Evolutionary conservation across 1,140 invertebrate species (phyloP).

Genomic region (Micrasema minimum): DNA sequence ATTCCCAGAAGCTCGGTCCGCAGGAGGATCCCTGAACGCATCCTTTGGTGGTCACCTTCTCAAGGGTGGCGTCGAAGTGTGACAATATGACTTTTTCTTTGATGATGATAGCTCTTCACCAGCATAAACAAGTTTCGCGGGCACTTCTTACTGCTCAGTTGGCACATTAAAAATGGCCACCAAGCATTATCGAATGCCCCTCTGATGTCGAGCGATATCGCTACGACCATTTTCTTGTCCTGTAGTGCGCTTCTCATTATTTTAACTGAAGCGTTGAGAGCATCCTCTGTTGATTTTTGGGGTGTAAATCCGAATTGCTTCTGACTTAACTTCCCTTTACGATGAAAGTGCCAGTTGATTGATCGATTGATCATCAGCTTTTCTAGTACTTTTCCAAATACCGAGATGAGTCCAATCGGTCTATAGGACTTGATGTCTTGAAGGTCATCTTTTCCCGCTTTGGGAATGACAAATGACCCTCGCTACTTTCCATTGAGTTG

Average conservation of each 20-base stretch:
- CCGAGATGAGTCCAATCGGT: slow-evolving; percentile 14
- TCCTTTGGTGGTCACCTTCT: not conserved
- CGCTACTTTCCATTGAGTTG: not conserved
- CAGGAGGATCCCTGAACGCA: slow-evolving; percentile 12
- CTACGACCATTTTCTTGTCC: not conserved
- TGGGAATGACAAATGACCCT: slow-evolving; percentile 11
- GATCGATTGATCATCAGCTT: not conserved
- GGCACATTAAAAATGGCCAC: slow-evolving; percentile 45
- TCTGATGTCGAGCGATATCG: slow-evolving; percentile 53
- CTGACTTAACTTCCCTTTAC: not conserved
- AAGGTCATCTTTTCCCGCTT: not conserved
- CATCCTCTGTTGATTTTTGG: slow-evolving; percentile 12
- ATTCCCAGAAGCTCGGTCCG: slow-evolving; percentile 6
- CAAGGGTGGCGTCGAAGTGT: not conserved
- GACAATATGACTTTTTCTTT: not conserved
- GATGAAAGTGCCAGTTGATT: not conserved
- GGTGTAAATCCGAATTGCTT: slow-evolving; percentile 6
- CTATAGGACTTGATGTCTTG: not conserved
- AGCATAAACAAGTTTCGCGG: not conserved
- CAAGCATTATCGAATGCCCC: slow-evolving; percentile 56
- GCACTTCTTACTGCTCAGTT: slow-evolving; percentile 30
- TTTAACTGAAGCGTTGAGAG: not conserved
- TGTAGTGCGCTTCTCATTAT: not conserved
- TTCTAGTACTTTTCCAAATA: slow-evolving; percentile 13
- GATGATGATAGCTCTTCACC: not conserved